Base-by-base conservation (phyloP, 2,113 vertebrate genomes). In the Setophaga petechia region DNA sequence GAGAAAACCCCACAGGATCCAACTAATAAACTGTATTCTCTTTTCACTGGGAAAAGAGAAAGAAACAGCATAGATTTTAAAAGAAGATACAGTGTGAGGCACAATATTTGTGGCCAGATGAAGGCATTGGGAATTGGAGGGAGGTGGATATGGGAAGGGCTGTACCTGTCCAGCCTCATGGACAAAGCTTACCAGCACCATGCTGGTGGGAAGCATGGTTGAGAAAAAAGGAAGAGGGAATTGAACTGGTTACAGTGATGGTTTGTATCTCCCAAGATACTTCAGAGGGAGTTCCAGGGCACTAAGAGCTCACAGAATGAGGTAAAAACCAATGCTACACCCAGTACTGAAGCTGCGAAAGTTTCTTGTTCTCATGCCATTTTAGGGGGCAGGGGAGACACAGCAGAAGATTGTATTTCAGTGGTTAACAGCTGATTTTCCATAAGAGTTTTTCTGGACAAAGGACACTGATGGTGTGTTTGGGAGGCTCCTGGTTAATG, bases 11-110 rank as follows among this genome's bases (percentile, higher is more conserved):
- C 54, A 80, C 33, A 87, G 52, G 44, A 75, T 87, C 57, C 67
- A 87, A 28, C 68, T 93, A 86, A 94, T 95, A 90, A 93, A 86
- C 30, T 43, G 12, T 62, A 57, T 95, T 93, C 39, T 93, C 37
- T 84, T 88, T 84, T 47, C 54, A 58, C 25, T 35, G 33, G 62
- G 39, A 46, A 54, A 87, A 69, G 46, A 69, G 11, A 23, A 37
- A 44, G 23, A 62, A 54, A 9, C 17, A 37, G 12, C 22, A 44
- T 18, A 39, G 15, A 62, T 69, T 71, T 62, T 6, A 82, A 41
- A 77, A 79, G 52, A 73, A 52, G 9, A 33, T 63, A 24, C 9
- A 24, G 5, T 16, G 57, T 43, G 79, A 90, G 59, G 31, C 16
- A 66, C 22, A 71, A 10, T 88, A n/a, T 55, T 67, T 65, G 52